Conservation (phyloP, 2,113 vertebrate species). For the Tyrannus savana region DNA sequence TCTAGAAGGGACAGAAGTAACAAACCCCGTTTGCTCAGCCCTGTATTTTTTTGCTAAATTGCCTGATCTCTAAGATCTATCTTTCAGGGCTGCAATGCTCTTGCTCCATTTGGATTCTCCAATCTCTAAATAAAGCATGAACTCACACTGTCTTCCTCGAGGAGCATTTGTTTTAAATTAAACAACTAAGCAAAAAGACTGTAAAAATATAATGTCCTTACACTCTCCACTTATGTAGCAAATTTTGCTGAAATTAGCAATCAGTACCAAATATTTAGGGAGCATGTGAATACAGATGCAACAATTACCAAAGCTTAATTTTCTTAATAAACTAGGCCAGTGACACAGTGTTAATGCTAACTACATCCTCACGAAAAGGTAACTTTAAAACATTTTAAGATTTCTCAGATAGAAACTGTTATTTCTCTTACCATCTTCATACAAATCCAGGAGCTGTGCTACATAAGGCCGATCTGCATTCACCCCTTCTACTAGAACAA, state of each 20-base stretch:
- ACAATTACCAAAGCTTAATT: background rate
- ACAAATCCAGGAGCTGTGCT: slow-evolving; percentile 84
- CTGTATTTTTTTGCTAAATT: background rate
- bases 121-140: background rate
- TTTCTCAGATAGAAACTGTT: background rate
- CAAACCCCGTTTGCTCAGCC: background rate
- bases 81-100: background rate
- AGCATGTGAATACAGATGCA: background rate
- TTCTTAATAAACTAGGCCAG: background rate
- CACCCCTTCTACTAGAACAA: slow-evolving; percentile 85
- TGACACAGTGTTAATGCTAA: background rate
- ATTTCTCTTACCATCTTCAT: slow-evolving; percentile 83
- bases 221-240: background rate
- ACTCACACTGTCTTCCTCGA: background rate
- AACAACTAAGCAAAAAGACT: background rate
- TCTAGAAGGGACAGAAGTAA: background rate
- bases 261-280: background rate
- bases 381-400: background rate
- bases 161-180: background rate
- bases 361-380: background rate
- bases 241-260: background rate
- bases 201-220: background rate
- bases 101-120: background rate
- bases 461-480: slow-evolving; percentile 85
- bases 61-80: background rate